phyloP scores from a whole-genome alignment of 2,113 vertebrate species.

The Dromaius novaehollandiae region DNA sequence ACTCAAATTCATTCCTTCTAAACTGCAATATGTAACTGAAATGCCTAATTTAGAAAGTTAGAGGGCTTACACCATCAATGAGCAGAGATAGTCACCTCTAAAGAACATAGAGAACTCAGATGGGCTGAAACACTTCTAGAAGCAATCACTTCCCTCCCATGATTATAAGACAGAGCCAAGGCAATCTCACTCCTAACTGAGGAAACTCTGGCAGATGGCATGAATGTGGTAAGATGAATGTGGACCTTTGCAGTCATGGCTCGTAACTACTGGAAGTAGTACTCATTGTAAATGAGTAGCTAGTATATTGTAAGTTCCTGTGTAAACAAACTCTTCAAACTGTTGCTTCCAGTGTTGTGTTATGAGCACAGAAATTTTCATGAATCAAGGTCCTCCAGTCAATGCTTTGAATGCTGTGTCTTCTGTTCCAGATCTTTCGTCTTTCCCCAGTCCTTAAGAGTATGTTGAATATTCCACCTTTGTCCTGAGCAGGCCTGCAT shows the following conservation, averaged over 20 bases:
- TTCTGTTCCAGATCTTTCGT: not conserved
- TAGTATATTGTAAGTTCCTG: not conserved
- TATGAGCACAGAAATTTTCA: not conserved
- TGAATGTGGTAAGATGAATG: not conserved
- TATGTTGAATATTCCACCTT: slow-evolving; percentile 47
- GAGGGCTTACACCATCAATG: not conserved
- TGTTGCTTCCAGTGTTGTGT: not conserved
- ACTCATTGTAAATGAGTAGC: not conserved
- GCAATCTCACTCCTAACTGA: not conserved
- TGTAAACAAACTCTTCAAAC: not conserved
- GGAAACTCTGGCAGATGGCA: not conserved
- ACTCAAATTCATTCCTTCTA: not conserved
- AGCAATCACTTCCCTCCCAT: rapidly evolving
- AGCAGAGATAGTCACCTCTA: not conserved
- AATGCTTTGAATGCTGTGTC: not conserved
- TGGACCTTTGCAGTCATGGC: not conserved
- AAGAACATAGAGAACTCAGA: not conserved
- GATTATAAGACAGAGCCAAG: not conserved
- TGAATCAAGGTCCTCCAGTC: not conserved
- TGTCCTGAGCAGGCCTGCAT: slow-evolving; percentile 17
- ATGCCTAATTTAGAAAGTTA: not conserved
- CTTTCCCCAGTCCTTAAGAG: not conserved
- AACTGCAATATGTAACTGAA: not conserved
- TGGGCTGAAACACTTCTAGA: not conserved
- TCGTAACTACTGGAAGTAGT: not conserved